Conservation (phyloP, 2,888 invertebrate species). For the Cerastoderma edule region DNA sequence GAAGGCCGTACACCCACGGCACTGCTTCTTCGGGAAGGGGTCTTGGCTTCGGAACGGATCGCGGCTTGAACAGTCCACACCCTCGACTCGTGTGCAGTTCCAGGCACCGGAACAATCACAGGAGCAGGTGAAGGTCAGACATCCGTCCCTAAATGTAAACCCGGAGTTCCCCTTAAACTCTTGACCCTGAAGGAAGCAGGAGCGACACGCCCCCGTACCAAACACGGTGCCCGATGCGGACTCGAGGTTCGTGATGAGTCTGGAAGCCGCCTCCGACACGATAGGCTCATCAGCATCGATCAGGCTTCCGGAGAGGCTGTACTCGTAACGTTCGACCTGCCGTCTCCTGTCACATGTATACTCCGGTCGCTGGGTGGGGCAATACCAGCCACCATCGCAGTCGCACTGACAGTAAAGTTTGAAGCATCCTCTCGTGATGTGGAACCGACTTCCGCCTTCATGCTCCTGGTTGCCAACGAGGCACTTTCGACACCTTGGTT, state of each 20-base stretch:
- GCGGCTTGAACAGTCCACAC: conserved; percentile 53
- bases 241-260: conserved; percentile 52
- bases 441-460: conserved; percentile 66
- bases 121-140: conserved; percentile 72
- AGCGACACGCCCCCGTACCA: conserved; percentile 47
- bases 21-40: conserved; percentile 36
- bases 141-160: conserved; percentile 70
- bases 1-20: conserved; percentile 64
- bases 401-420: conserved; percentile 68
- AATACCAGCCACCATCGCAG: conserved; percentile 77
- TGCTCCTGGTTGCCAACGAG: conserved; percentile 59
- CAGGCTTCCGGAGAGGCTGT: conserved; percentile 51
- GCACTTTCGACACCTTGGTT: conserved; percentile 65
- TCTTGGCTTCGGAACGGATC: conserved; percentile 8
- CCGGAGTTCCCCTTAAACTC: conserved; percentile 61
- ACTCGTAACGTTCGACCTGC: neutral
- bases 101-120: conserved; percentile 73
- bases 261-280: conserved; percentile 17
- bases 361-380: conserved; percentile 60
- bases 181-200: conserved; percentile 56
- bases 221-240: conserved; percentile 58
- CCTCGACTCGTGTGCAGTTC: conserved; percentile 70
- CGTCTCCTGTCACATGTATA: conserved; percentile 10
- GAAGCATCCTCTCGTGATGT: conserved; percentile 68
- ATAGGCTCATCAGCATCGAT: conserved; percentile 27